Evolutionary conservation across 2,888 invertebrate species (phyloP).

Genomic region (Diplazon laetatorius): DNA sequence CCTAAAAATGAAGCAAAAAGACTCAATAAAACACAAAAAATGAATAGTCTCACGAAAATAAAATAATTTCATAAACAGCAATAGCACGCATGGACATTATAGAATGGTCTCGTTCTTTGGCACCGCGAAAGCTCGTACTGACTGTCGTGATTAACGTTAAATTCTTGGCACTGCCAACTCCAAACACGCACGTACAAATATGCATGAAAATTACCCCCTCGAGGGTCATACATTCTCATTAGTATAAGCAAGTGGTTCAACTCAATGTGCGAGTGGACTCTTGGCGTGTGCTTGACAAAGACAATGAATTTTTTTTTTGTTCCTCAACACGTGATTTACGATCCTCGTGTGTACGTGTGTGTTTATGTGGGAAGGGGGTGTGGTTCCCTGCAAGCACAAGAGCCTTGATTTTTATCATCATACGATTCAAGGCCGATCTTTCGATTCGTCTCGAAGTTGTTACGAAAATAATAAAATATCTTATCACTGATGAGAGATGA

Average conservation of each 20-base stretch:
- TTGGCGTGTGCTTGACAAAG: constrained; percentile 3
- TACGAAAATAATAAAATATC: too few species aligned
- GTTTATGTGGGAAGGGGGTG: too few species aligned
- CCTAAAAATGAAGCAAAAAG: too few species aligned
- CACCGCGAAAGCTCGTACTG: too few species aligned
- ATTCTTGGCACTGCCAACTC: background rate
- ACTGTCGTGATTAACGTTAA: background rate
- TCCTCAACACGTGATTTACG: constrained; percentile 11
- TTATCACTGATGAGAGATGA: background rate
- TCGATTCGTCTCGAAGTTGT: background rate
- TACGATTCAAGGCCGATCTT: constrained; percentile 28
- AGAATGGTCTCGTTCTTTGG: too few species aligned
- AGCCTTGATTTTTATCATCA: background rate
- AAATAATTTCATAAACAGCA: too few species aligned
- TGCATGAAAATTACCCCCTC: background rate
- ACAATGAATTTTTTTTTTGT: constrained; percentile 28
- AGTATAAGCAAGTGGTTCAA: background rate
- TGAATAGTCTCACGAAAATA: too few species aligned
- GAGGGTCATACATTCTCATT: background rate
- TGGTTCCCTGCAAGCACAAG: background rate
- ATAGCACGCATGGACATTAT: too few species aligned
- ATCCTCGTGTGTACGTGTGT: background rate
- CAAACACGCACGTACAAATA: background rate
- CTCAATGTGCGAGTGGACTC: background rate
- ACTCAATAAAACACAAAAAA: too few species aligned